Evolutionary conservation across 2,888 invertebrate genomes (phyloP), one percentile per base, ranked within the genome.

Genomic region (Aquatica leii): DNA sequence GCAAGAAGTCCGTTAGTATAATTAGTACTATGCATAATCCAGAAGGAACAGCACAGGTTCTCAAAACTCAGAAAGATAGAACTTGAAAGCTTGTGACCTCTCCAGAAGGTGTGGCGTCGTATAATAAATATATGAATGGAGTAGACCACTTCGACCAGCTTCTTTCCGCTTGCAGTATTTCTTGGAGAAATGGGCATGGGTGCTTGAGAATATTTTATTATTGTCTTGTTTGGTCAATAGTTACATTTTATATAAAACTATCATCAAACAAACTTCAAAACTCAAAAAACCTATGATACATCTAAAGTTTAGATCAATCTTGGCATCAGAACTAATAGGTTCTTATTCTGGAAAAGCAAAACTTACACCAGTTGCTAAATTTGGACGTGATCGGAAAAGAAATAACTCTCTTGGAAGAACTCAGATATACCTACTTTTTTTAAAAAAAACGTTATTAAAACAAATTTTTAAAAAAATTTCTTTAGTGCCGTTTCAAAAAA

Each of bases 71-170:
- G 9, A 31, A 4, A 31, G 31, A 31, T 9, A 9, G 31, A 31
- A 31, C 31, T 31, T 6, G 31, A 31, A 31, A 31, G 31, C 31
- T 31, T 31, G 31, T 31, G 31, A 6, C 12, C 8, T 46, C 31
- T n/a, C 46, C 43, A 11, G 54, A 18, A 24, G 8, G 18, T 31
- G 31, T 55, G 5, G 8, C 6, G n/a, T 24, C 41, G 1, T 55
- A 55, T 17, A 55, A 55, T 17, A 43, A 43, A 12, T 43, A 43
- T 31, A 55, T 55, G 41, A 46, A 31, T 6, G 41, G 14, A 2
- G 41, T 43, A 14, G 41, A 43, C 41, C 41, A 43, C 17, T 43
- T 43, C 9, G 14, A 43, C 14, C 12, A 43, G 14, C 17, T 43
- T 8, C 14, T 14, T 6, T 43, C n/a, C 1, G 14, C 12, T 17